Evolutionary conservation across 2,113 vertebrate genomes (phyloP).

Genomic region (Myrmecobius fasciatus): DNA sequence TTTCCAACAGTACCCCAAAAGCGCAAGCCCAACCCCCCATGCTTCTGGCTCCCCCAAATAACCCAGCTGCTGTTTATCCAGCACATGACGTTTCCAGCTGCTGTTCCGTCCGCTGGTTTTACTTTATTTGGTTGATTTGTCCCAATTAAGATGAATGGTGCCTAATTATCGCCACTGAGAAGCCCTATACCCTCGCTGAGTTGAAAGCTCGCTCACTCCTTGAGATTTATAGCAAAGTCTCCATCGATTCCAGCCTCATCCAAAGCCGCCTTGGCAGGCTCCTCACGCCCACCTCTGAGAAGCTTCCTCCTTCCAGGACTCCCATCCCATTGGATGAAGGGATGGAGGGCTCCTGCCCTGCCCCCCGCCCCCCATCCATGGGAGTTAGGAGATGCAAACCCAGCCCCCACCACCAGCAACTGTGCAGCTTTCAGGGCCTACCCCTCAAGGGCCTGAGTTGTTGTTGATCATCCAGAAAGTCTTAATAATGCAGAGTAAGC

Average conservation of each 20-base stretch:
- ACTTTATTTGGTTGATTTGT: not conserved
- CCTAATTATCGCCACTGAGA: not conserved
- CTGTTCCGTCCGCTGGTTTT: not conserved
- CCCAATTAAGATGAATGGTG: not conserved
- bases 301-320: not conserved
- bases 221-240: no score
- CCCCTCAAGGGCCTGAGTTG: not conserved
- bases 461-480: not conserved
- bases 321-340: no score
- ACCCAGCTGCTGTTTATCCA: not conserved
- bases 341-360: no score
- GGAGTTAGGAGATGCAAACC: not conserved
- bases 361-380: no score
- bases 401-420: not conserved
- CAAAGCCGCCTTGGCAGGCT: rapidly evolving
- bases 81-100: not conserved
- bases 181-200: not conserved
- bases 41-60: not conserved
- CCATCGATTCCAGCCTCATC: rapidly evolving
- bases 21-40: rapidly evolving
- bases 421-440: not conserved
- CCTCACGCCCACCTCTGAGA: not conserved
- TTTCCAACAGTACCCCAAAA: no score
- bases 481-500: no score
- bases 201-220: not conserved